Evolutionary conservation across 1,140 invertebrate genomes (phyloP), one percentile per base, ranked within the genome.

Genomic region (fruit fly (Drosophila melanogaster)): DNA sequence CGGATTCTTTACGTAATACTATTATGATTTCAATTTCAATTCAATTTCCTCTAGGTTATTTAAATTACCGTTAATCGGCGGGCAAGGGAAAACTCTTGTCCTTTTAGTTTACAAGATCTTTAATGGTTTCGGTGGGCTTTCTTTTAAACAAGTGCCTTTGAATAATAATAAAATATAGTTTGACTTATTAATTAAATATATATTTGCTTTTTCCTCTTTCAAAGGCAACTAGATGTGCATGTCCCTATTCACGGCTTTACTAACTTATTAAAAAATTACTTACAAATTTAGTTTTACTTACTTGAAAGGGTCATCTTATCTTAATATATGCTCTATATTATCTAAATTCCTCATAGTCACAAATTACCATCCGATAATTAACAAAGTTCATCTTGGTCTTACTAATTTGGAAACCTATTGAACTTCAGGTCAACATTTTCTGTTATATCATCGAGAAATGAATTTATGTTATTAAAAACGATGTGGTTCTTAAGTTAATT

Each of bases 1-100:
- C 47, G 24, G 17, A 37, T 57, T 40, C 17, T 67, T 67, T 67
- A 67, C 64, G 64, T 67, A 67, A 67, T 43, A 51, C 35, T 41
- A 30, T 14, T 58, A 59, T 24, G 17, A 41, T 41, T 43, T 50
- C 19, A 14, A 14, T 26, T n/a, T 35, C 24, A 41, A 33, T 43
- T 50, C 19, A 14, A 14, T 26, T n/a, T 35, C 24, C 14, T 30
- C 30, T 24, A 24, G 4, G 17, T 66, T 41, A 50, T 41, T 49
- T 14, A 14, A 33, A 33, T 14, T 26, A 11, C 26, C 22, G 12
- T 41, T 1, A 24, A 17, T 37, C 19, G 17, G 12, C 14, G 4
- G 44, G 7, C 2, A 24, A 41, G 15, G 38, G 12, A 6, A 30
- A 30, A 30, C 26, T 30, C 26, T 30, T 30, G 7, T 30, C 8